A percentile compares a stretch with the other conserved stretches of the same genome.
Evolutionary conservation across 2,888 invertebrate genomes (phyloP).

Genomic region (Ectemnius lituratus): DNA sequence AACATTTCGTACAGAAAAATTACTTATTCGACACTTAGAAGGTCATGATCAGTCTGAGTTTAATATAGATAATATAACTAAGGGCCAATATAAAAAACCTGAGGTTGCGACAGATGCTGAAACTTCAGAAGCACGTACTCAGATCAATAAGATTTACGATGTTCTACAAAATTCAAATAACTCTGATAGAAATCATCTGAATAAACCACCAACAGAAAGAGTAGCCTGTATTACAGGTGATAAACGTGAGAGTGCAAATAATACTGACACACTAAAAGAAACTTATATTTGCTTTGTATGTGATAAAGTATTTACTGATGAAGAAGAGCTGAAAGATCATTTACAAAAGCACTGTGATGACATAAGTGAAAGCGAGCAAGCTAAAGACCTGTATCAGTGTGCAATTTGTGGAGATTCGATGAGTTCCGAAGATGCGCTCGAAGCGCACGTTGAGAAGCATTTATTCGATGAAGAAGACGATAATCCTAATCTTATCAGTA

Average conservation of each 20-base stretch:
- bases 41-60: slow-evolving; percentile 61
- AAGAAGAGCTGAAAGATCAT: slow-evolving; percentile 73
- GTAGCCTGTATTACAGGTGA: slow-evolving; percentile 5
- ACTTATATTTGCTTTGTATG: slow-evolving; percentile 73
- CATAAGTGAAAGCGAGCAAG: slow-evolving; percentile 66
- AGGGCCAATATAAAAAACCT: slow-evolving; percentile 35
- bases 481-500: slow-evolving; percentile 71
- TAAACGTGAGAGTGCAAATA: slow-evolving; percentile 7
- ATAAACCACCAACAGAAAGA: slow-evolving; percentile 22
- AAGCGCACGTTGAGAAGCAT: slow-evolving; percentile 72
- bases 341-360: slow-evolving; percentile 75
- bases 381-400: slow-evolving; percentile 70
- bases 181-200: neutral
- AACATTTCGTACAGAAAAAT: slow-evolving; percentile 60
- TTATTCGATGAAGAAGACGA: slow-evolving; percentile 73
- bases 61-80: slow-evolving; percentile 50
- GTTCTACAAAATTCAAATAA: neutral
- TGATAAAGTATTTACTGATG: slow-evolving; percentile 72
- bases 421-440: slow-evolving; percentile 69
- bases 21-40: slow-evolving; percentile 59
- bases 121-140: slow-evolving; percentile 4
- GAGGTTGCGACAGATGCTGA: neutral
- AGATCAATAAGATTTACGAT: neutral
- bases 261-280: slow-evolving; percentile 34
- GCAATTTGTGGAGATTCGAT: slow-evolving; percentile 72